These are phyloP conservation scores for Chironomus striatipennis DNA, from an alignment of 1,140 invertebrate genomes.

Conservation along the genomic window DNA sequence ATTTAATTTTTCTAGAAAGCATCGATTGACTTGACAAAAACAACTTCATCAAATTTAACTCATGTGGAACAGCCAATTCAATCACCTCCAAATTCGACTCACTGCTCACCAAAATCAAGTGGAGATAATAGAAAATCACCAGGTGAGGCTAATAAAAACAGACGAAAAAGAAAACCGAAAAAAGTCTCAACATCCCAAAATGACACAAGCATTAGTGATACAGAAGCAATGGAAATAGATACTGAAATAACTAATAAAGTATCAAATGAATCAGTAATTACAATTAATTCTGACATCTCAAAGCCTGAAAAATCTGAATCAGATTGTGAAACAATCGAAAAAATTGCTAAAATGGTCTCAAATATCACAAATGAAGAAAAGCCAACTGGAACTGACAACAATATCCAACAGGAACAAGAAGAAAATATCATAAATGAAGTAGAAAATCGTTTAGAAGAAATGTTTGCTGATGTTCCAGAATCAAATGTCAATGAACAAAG, in stretches of 20 bases:
- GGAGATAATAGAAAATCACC: neutral
- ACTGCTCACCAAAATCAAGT: neutral
- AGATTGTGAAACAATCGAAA: constrained; percentile 1
- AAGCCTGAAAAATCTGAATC: neutral
- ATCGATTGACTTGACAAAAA: no score
- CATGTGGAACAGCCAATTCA: no score
- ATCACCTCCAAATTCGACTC: neutral
- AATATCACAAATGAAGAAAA: neutral
- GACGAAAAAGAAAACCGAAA: neutral
- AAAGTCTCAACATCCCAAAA: neutral
- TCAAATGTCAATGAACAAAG: neutral
- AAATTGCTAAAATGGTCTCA: constrained; percentile 17
- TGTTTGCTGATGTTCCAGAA: neutral
- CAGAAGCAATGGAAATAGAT: neutral
- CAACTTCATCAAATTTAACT: no score
- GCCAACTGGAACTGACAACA: neutral
- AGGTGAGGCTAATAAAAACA: neutral
- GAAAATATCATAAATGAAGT: neutral
- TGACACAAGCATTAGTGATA: neutral
- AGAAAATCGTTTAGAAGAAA: neutral
- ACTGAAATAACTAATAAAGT: neutral
- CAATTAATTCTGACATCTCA: neutral
- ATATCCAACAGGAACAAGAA: neutral
- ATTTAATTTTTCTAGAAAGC: no score
- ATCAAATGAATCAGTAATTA: neutral